Percentiles rank a stretch among this genome's conserved stretches.
phyloP scores from a whole-genome alignment of 2,888 invertebrate species.

The Drosophila neonasuta region DNA sequence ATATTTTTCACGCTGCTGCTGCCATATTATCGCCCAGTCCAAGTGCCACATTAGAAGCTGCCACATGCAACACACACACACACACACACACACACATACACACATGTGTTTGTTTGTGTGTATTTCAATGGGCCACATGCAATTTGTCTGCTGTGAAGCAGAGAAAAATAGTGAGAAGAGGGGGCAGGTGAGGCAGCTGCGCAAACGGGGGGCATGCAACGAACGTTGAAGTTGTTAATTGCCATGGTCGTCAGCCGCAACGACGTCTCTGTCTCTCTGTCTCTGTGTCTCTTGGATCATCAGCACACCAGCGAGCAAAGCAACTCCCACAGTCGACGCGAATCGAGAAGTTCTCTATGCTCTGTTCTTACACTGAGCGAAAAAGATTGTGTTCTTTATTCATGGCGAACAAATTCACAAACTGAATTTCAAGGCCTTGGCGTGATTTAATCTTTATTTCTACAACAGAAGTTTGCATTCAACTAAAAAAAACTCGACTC shows the following conservation, averaged over 20 bases:
- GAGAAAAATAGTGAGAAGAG: background rate
- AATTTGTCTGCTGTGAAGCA: constrained; percentile 61
- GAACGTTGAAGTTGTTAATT: constrained; percentile 78
- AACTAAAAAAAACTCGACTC: too few species aligned
- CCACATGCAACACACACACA: constrained; percentile 35
- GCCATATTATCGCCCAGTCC: constrained; percentile 36
- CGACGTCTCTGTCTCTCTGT: constrained; percentile 24
- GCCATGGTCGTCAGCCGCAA: constrained; percentile 70
- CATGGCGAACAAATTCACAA: background rate
- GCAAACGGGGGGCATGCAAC: constrained; percentile 44
- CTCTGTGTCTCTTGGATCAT: constrained; percentile 31
- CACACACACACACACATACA: background rate
- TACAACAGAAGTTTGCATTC: too few species aligned
- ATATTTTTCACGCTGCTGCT: constrained; percentile 73
- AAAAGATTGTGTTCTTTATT: too few species aligned
- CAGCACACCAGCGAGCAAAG: constrained; percentile 2
- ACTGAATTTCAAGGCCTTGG: background rate
- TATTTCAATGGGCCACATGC: constrained; percentile 57
- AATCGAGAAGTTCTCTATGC: constrained; percentile 1
- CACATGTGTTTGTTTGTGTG: constrained; percentile 7
- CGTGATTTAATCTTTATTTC: too few species aligned
- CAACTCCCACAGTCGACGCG: constrained; percentile 12
- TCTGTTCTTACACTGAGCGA: constrained; percentile 7
- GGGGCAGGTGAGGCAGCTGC: background rate
- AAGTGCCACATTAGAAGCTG: constrained; percentile 52